Evolutionary conservation across 2,797 vertebrate species (phyloP).

Genomic region (Lithobates sylvaticus): DNA sequence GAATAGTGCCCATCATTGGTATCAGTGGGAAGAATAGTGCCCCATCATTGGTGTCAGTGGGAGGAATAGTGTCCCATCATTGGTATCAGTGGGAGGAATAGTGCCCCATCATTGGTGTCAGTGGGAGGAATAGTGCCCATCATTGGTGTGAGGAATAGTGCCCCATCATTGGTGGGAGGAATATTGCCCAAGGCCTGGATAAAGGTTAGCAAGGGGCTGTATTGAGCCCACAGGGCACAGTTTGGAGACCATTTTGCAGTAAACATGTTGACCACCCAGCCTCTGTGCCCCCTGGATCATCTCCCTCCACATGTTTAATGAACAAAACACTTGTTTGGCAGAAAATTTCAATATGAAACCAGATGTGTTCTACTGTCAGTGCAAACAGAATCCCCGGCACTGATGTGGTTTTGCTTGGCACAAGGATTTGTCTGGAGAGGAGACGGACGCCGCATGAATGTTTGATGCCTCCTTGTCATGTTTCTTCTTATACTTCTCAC

Average conservation of each 20-base stretch:
- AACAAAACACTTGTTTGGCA: conserved; percentile 69
- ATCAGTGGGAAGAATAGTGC: no score
- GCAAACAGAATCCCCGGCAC: conserved; percentile 67
- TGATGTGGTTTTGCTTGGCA: conserved; percentile 72
- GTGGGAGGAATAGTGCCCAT: no score
- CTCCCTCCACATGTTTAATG: conserved; percentile 70
- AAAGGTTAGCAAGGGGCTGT: no score
- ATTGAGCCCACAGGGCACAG: no score
- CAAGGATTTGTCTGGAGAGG: conserved; percentile 66
- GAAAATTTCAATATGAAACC: conserved; percentile 65
- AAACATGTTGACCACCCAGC: conserved; percentile 58
- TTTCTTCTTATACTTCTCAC: conserved; percentile 57
- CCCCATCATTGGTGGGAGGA: no score
- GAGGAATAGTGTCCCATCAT: no score
- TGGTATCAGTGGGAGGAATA: no score
- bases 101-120: no score
- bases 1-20: no score
- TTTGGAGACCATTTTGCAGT: neutral
- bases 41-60: no score
- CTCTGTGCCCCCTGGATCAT: conserved; percentile 66
- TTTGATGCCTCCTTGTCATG: conserved; percentile 60
- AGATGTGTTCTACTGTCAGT: conserved; percentile 71
- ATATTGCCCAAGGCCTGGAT: no score
- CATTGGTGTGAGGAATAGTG: no score
- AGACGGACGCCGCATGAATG: conserved; percentile 66